Base-by-base conservation (phyloP, 2,888 invertebrate species). In the Elysia crispata region DNA sequence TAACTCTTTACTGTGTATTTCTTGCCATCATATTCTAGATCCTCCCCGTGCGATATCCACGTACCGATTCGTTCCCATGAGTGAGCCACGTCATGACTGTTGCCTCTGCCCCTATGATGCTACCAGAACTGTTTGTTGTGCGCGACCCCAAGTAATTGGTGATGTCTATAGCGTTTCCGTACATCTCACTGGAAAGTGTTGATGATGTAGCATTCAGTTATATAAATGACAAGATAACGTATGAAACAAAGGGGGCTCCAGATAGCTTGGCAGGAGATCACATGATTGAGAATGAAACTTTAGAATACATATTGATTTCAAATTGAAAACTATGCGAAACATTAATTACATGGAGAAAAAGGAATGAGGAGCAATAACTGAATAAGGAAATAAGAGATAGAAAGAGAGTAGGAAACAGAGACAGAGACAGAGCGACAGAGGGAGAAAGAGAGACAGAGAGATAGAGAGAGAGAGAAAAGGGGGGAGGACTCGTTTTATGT, bases 71-170 rank as follows among this genome's bases (percentile, higher is more conserved):
- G 41, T 84, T 83, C 23, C 83, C 85, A 54, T 85, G 77, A 1
- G 88, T 80, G 30, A 85, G 85, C 82, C 85, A 88, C 30, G 86
- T 86, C 81, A 89, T 85, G 23, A 84, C 83, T 1, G 89, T 86
- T 1, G 89, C 88, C 15, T 76, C 72, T 0, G 89, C 88, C 13
- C 80, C 79, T 11, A 81, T 82, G 33, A 89, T 86, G 54, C 82
- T 54, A 11, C 85, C 85, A 49, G 78, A 79, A 30, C 82, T 82
- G 76, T 87, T 82, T 18, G 80, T 73, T 1, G 77, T 79, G 15
- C 85, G 81, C 20, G 73, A 81, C 6, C 87, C 88, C 1, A 89
- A 83, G 20, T 85, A 76, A 62, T 82, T 85, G 0, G 85, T 84
- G 0, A 86, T 76, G 76, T 87, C 84, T 80, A 85, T 85, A 5